These are phyloP conservation scores for Linyphia triangularis DNA, from an alignment of 2,888 invertebrate species.

Conservation along the genomic window DNA sequence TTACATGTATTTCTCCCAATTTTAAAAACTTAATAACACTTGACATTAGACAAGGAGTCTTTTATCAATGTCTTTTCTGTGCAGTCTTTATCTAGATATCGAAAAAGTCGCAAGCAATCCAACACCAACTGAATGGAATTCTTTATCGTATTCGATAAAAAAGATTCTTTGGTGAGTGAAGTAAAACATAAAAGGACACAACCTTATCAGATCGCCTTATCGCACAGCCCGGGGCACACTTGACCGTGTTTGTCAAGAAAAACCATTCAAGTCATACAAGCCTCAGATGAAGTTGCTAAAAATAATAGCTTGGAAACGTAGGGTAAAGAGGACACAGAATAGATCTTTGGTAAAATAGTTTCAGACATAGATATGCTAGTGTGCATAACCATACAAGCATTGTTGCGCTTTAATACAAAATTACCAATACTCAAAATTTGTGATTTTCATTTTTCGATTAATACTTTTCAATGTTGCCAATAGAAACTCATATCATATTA, in stretches of 20 bases:
- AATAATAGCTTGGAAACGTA: conserved; percentile 11
- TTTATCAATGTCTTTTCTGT: not conserved
- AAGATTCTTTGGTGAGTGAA: conserved; percentile 43
- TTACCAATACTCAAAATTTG: no score
- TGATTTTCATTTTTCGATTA: no score
- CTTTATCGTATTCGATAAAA: conserved; percentile 28
- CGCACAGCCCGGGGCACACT: conserved; percentile 10
- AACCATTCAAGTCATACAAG: conserved; percentile 34
- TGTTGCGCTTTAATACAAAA: no score
- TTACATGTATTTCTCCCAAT: no score
- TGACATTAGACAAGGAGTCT: no score
- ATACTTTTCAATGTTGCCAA: no score
- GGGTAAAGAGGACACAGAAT: not conserved
- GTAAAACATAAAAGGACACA: conserved; percentile 24
- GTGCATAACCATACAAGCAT: no score
- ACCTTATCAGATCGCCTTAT: conserved; percentile 16
- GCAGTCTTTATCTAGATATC: not conserved
- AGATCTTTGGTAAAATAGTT: no score
- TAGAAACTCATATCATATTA: no score
- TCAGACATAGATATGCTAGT: no score
- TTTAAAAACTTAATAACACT: no score
- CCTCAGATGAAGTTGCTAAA: conserved; percentile 16
- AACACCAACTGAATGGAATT: conserved; percentile 10
- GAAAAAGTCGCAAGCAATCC: not conserved
- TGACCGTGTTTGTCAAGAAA: conserved; percentile 14